Base-by-base conservation (phyloP, 1,140 invertebrate species). In the Pseudobourletiella spinata region DNA sequence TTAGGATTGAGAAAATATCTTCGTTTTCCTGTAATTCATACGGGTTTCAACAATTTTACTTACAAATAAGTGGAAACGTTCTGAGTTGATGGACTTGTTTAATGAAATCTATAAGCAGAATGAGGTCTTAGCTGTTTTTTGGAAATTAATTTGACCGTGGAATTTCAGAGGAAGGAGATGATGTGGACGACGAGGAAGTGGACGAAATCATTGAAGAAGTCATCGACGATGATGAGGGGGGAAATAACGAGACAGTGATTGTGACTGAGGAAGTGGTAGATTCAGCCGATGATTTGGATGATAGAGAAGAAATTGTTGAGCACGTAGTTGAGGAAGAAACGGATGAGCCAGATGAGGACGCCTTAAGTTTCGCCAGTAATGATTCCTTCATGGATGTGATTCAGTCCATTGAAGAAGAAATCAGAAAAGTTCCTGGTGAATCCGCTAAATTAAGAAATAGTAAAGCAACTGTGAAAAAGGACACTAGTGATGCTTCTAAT, bases 121-220 rank as follows among this genome's bases (percentile, higher is more conserved):
- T n/a, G n/a, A n/a, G n/a, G n/a, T n/a, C n/a, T n/a, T n/a, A n/a
- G n/a, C n/a, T n/a, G n/a, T n/a, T 39, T 39, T 39, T 39, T 39
- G 32, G n/a, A n/a, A n/a, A 39, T 11, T 39, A 39, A 39, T 48
- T 11, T 48, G 11, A 25, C 6, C 11, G 46, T 48, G 24, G 22
- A n/a, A 48, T 18, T 15, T 48, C 24, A 55, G 52, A 55, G 20
- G 46, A 48, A 48, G 52, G 52, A 35, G 52, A 55, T 11, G 52
- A 55, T 22, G 32, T 55, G 30, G 52, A 55, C 26, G 52, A 55
- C 26, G 52, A 55, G 25, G 50, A 54, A 32, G 52, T 55, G 14
- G 52, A 55, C 39, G 52, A 55, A 55, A 55, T 55, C 4, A 55
- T 55, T 18, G 52, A 55, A 20, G 52, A 55, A 55, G 32, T 39